Evolutionary conservation across 2,113 vertebrate species (phyloP).

Genomic region (Microcebus lehilahytsara): DNA sequence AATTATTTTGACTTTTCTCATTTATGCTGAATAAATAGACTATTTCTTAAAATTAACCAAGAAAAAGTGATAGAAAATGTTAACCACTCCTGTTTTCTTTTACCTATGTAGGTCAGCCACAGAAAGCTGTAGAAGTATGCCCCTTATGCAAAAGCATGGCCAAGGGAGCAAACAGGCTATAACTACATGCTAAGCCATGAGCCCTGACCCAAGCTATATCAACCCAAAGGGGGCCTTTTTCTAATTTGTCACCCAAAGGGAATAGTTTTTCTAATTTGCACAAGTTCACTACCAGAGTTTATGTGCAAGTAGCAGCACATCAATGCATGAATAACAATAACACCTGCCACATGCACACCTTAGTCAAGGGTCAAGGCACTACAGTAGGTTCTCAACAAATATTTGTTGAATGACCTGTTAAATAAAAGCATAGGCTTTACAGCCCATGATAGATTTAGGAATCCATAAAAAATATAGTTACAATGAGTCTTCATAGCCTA

Average conservation of each 20-base stretch:
- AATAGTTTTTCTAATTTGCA: not conserved
- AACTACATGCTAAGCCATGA: not conserved
- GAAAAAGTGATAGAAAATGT: not conserved
- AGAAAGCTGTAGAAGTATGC: not conserved
- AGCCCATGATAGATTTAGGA: not conserved
- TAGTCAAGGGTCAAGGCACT: not conserved
- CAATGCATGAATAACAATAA: not conserved
- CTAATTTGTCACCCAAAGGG: not conserved
- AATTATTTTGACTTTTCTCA: not conserved
- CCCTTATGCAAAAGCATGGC: not conserved
- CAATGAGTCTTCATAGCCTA: no score
- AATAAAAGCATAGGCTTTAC: not conserved
- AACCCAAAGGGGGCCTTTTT: not conserved
- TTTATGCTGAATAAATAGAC: not conserved
- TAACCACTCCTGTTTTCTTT: not conserved
- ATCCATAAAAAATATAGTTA: no score
- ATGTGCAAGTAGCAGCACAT: not conserved
- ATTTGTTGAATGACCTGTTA: not conserved
- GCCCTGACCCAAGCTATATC: not conserved
- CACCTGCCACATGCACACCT: not conserved
- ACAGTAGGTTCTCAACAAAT: not conserved
- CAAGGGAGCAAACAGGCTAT: not conserved
- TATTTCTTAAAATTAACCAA: constrained; percentile 10
- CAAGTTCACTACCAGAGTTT: not conserved
- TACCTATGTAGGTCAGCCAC: not conserved